Percentiles rank a stretch among this genome's conserved stretches.
phyloP scores from a whole-genome alignment of 2,113 vertebrate genomes.

The Maccullochella peelii region DNA sequence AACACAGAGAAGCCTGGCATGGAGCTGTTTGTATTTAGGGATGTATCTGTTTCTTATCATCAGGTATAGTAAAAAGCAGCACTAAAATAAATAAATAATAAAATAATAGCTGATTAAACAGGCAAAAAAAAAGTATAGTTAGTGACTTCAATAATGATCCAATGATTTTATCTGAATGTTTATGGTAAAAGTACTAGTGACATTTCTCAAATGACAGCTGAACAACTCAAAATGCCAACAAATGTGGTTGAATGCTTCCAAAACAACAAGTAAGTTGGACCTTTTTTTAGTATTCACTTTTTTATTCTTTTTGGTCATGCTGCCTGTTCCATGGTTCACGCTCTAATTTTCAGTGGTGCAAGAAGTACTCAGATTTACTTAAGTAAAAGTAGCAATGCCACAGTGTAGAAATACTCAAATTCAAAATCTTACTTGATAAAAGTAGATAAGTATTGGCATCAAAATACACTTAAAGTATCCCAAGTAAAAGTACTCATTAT shows the following conservation, averaged over 20 bases:
- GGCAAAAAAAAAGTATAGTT: no score
- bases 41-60: not conserved
- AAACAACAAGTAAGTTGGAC: not conserved
- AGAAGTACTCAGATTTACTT: no score
- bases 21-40: not conserved
- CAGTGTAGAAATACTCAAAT: no score
- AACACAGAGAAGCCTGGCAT: slow-evolving; percentile 1
- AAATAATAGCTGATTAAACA: not conserved
- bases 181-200: not conserved
- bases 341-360: no score
- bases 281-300: not conserved
- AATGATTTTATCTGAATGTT: not conserved
- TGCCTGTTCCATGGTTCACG: not conserved
- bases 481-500: no score
- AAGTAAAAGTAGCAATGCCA: no score
- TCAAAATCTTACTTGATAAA: no score
- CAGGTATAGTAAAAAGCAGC: not conserved
- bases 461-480: no score
- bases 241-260: not conserved
- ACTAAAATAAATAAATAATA: no score
- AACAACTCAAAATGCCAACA: not conserved
- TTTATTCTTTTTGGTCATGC: not conserved
- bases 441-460: no score
- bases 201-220: not conserved
- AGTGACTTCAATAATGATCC: not conserved